phyloP scores from a whole-genome alignment of 2,888 invertebrate species.

The Aspidapion aeneum region DNA sequence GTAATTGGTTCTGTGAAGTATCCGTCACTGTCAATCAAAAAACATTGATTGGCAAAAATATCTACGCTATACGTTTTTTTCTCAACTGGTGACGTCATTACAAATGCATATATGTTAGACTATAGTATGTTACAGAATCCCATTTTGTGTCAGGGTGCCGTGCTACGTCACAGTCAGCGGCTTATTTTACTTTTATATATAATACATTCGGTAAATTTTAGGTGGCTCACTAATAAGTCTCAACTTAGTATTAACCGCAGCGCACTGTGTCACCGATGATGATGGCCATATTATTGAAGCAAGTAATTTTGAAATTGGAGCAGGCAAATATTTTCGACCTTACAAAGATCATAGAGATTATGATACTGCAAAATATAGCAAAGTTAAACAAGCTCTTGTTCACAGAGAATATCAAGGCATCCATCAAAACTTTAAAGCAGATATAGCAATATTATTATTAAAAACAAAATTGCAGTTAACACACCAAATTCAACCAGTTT shows the following conservation, averaged over 20 bases:
- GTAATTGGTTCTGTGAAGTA: too few relatives aligned
- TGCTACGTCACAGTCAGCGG: too few relatives aligned
- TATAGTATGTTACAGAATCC: too few relatives aligned
- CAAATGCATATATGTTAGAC: too few relatives aligned
- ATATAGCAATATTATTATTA: slow-evolving; percentile 43
- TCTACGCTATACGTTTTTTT: too few relatives aligned
- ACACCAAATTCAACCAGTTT: slow-evolving; percentile 42
- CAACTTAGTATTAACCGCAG: slow-evolving; percentile 31
- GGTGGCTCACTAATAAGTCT: not conserved
- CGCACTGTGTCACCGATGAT: slow-evolving; percentile 37
- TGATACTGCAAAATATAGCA: slow-evolving; percentile 31
- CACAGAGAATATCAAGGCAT: slow-evolving; percentile 32
- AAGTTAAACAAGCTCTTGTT: slow-evolving; percentile 22
- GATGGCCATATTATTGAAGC: slow-evolving; percentile 14
- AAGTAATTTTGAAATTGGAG: slow-evolving; percentile 31
- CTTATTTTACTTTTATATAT: too few relatives aligned
- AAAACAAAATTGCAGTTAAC: slow-evolving; percentile 35
- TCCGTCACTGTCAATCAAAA: too few relatives aligned
- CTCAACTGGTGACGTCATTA: too few relatives aligned
- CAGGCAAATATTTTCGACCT: slow-evolving; percentile 40
- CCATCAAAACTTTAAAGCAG: slow-evolving; percentile 32
- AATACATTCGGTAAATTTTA: too few relatives aligned
- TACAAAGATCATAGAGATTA: slow-evolving; percentile 34
- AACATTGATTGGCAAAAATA: too few relatives aligned
- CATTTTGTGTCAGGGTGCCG: too few relatives aligned